Conservation (phyloP, 2,888 invertebrate species). For the Drymonia ruficornis region DNA sequence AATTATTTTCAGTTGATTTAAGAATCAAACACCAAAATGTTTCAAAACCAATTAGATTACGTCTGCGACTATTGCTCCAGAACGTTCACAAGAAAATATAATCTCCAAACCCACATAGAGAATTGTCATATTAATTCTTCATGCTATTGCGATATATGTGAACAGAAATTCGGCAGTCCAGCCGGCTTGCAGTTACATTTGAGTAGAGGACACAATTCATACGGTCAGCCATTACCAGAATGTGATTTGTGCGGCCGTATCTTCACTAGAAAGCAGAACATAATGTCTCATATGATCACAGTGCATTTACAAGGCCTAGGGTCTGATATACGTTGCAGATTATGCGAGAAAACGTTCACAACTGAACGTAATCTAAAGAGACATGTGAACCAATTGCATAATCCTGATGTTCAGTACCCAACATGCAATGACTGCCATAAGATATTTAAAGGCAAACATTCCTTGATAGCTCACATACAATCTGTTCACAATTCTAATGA, state of each 20-base stretch:
- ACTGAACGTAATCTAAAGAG: conserved; percentile 64
- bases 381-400: conserved; percentile 63
- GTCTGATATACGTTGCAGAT: conserved; percentile 49
- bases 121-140: conserved; percentile 63
- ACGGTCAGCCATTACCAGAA: conserved; percentile 60
- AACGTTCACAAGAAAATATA: conserved; percentile 68
- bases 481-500: conserved; percentile 42
- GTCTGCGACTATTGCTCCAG: conserved; percentile 69
- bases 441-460: conserved; percentile 59
- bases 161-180: conserved; percentile 59
- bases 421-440: conserved; percentile 64
- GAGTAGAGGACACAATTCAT: conserved; percentile 61
- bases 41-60: conserved; percentile 43
- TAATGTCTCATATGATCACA: conserved; percentile 69
- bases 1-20: too few species aligned
- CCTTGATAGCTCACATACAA: conserved; percentile 60
- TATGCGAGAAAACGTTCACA: conserved; percentile 62
- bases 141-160: conserved; percentile 62
- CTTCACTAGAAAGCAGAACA: conserved; percentile 71
- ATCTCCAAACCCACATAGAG: conserved; percentile 68
- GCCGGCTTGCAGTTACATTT: conserved; percentile 60
- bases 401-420: conserved; percentile 56
- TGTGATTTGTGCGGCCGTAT: conserved; percentile 70
- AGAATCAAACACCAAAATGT: conserved; percentile 31
- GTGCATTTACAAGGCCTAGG: conserved; percentile 60